These are phyloP conservation scores for Aporophyla nigra DNA, from an alignment of 2,888 invertebrate species.

Conservation along the genomic window DNA sequence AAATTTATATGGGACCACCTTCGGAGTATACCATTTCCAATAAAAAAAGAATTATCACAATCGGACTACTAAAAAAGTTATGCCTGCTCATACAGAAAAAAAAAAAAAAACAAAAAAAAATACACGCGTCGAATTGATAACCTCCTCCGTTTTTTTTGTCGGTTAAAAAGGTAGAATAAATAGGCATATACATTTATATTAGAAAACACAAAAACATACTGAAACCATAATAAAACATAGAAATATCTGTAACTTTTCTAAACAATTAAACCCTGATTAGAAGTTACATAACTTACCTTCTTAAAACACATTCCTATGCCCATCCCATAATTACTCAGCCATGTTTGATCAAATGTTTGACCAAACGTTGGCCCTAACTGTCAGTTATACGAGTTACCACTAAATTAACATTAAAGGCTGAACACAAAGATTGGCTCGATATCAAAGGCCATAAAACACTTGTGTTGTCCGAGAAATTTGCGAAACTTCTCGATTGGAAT, in stretches of 20 bases:
- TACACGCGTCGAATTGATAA: too few species aligned
- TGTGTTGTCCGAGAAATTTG: conserved; percentile 33
- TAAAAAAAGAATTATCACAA: too few species aligned
- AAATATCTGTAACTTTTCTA: neutral
- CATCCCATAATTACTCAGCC: conserved; percentile 40
- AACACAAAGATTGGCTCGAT: conserved; percentile 51
- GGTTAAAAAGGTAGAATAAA: too few species aligned
- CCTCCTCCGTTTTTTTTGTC: too few species aligned
- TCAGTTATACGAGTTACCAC: conserved; percentile 36
- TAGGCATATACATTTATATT: too few species aligned
- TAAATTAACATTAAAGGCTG: conserved; percentile 56
- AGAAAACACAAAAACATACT: too few species aligned
- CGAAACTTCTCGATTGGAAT: conserved; percentile 35
- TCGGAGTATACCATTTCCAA: too few species aligned
- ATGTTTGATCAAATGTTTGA: conserved; percentile 48
- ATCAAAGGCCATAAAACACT: conserved; percentile 56
- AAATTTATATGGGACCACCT: too few species aligned
- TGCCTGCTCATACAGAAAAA: too few species aligned
- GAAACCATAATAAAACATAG: neutral
- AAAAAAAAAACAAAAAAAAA: too few species aligned
- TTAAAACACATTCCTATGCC: conserved; percentile 23
- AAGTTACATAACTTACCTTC: conserved; percentile 1
- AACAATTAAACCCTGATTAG: conserved; percentile 1
- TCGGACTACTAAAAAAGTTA: too few species aligned
- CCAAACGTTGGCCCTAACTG: conserved; percentile 30